These are phyloP conservation scores for Psilopogon haemacephalus DNA, from an alignment of 2,113 vertebrate species.

Conservation along the genomic window DNA sequence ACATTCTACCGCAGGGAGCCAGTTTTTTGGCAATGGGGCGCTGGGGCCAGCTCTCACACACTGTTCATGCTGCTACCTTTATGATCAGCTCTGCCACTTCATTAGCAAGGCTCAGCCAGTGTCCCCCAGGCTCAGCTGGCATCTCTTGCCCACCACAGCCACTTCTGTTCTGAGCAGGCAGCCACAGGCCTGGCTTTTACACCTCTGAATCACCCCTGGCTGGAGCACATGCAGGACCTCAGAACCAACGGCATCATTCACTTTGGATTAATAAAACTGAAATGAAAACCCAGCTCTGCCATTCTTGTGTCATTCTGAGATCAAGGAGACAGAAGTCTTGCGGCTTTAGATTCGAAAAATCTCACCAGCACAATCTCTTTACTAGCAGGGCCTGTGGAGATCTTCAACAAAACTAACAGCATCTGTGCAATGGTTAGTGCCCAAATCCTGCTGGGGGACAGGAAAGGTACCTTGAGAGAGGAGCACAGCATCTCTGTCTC, in stretches of 20 bases:
- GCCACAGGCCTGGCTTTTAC: background rate
- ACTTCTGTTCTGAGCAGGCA: background rate
- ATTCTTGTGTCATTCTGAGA: background rate
- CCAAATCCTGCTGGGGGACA: background rate
- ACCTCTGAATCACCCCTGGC: background rate
- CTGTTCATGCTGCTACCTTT: background rate
- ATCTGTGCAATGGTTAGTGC: background rate
- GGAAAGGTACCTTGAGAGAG: conserved; percentile 82
- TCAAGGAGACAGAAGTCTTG: background rate
- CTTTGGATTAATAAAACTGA: background rate
- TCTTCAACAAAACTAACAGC: background rate
- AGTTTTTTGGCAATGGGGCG: background rate
- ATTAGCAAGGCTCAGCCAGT: background rate
- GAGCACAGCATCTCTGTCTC: conserved; percentile 89
- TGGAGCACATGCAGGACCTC: background rate
- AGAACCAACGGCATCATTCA: rapidly evolving
- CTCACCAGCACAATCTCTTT: background rate
- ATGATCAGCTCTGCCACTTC: background rate
- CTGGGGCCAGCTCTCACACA: background rate
- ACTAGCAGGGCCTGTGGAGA: background rate
- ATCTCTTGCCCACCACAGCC: background rate
- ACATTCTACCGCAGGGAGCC: conserved; percentile 33
- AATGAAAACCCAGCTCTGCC: background rate
- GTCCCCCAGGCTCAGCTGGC: background rate
- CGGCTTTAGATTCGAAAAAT: background rate